Percentiles rank a stretch among this genome's conserved stretches.
These are phyloP conservation scores for Anguilla marmorata DNA, from an alignment of 2,797 vertebrate species.

Conservation along the genomic window DNA sequence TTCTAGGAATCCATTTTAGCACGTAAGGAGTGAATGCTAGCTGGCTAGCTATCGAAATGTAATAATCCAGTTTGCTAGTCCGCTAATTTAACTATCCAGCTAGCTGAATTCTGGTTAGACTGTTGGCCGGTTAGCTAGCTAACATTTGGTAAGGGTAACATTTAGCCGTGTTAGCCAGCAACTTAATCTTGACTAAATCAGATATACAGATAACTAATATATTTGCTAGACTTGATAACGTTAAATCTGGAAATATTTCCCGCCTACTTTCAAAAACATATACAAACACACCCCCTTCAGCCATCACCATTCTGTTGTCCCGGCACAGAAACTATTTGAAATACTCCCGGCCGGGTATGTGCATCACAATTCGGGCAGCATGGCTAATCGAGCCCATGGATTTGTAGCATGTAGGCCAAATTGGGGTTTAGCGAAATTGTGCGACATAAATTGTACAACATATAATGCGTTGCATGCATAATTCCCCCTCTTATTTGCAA, in stretches of 20 bases:
- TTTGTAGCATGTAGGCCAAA: conserved; percentile 21
- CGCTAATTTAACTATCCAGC: background rate
- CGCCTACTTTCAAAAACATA: conserved; percentile 47
- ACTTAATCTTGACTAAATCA: background rate
- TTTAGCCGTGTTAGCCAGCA: background rate
- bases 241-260: conserved; percentile 38
- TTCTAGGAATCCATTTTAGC: background rate
- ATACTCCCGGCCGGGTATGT: conserved; percentile 19
- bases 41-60: background rate
- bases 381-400: conserved; percentile 22
- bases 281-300: conserved; percentile 37
- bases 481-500: background rate
- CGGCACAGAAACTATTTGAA: conserved; percentile 1
- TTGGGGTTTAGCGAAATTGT: conserved; percentile 4
- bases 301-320: conserved; percentile 4
- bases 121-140: conserved; percentile 12
- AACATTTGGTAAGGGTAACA: background rate
- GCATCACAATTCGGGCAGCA: background rate
- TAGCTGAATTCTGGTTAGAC: background rate
- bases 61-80: background rate
- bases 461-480: background rate
- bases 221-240: background rate
- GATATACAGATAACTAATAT: background rate
- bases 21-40: background rate
- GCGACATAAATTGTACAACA: too few relatives aligned